Evolutionary conservation across 1,140 invertebrate genomes (phyloP).

Genomic region (Drosophila oshimai): DNA sequence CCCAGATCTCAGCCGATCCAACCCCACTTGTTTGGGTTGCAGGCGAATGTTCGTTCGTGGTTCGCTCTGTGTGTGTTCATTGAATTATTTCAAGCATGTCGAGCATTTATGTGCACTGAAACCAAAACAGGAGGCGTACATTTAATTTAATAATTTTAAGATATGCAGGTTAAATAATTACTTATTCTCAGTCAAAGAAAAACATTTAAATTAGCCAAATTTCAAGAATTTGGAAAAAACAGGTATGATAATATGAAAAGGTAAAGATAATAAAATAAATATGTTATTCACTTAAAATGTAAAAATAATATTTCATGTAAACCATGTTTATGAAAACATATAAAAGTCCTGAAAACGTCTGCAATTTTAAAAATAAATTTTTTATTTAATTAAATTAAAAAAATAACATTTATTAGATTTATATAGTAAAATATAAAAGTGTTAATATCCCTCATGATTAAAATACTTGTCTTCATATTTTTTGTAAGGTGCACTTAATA

Average conservation of each 20-base stretch:
- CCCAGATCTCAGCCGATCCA: slow-evolving; percentile 28
- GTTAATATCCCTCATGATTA: background rate
- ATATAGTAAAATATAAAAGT: too few relatives aligned
- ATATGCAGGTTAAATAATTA: background rate
- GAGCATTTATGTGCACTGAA: slow-evolving; percentile 36
- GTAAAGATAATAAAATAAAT: too few relatives aligned
- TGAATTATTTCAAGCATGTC: slow-evolving; percentile 47
- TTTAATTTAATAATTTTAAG: background rate
- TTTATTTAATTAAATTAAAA: background rate
- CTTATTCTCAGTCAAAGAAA: too few relatives aligned
- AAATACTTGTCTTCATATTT: background rate
- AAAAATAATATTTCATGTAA: too few relatives aligned
- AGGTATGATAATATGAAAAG: too few relatives aligned
- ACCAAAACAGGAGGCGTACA: background rate
- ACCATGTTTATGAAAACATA: too few relatives aligned
- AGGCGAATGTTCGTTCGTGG: slow-evolving; percentile 18
- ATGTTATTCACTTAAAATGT: too few relatives aligned
- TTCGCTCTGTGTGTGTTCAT: slow-evolving; percentile 26
- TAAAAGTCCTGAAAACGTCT: too few relatives aligned
- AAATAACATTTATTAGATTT: too few relatives aligned
- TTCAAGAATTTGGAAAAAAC: too few relatives aligned
- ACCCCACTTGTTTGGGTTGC: slow-evolving; percentile 53
- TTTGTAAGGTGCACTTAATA: slow-evolving; percentile 21
- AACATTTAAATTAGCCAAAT: too few relatives aligned
- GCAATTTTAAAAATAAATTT: too few relatives aligned